These are phyloP conservation scores for Carapus acus DNA, from an alignment of 2,797 vertebrate genomes.

Conservation along the genomic window DNA sequence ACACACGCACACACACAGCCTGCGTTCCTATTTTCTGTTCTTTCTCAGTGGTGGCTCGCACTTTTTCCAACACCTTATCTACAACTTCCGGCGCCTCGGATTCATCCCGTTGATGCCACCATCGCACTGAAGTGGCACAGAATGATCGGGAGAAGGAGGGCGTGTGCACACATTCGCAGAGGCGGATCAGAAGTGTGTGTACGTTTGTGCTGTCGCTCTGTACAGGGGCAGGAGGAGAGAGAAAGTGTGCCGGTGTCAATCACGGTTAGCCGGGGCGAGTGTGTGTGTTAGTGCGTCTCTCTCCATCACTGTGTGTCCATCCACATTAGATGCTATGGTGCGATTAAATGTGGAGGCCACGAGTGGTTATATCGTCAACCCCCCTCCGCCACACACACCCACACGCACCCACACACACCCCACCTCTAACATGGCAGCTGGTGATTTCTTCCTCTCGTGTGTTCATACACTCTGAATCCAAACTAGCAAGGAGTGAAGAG, in stretches of 20 bases:
- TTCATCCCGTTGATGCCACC: too few species aligned
- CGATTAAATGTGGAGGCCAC: slow-evolving; percentile 62
- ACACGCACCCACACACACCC: too few species aligned
- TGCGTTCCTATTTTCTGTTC: too few species aligned
- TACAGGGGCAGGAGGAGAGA: slow-evolving; percentile 26
- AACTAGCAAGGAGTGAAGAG: slow-evolving; percentile 54
- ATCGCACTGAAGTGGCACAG: too few species aligned
- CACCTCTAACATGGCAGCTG: too few species aligned
- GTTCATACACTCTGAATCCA: slow-evolving; percentile 7
- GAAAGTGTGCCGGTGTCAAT: slow-evolving; percentile 36
- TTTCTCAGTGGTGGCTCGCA: too few species aligned
- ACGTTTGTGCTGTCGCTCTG: slow-evolving; percentile 4
- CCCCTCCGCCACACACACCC: too few species aligned
- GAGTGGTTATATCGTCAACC: slow-evolving; percentile 68
- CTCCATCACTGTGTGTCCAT: slow-evolving; percentile 63
- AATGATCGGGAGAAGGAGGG: neutral
- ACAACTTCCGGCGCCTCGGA: too few species aligned
- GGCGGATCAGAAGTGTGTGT: neutral
- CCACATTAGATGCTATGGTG: slow-evolving; percentile 64
- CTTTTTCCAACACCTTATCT: too few species aligned
- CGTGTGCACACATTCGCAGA: too few species aligned
- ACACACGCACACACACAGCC: too few species aligned
- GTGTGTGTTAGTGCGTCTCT: slow-evolving; percentile 61
- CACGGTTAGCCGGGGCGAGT: slow-evolving; percentile 56
- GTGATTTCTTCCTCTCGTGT: slow-evolving; percentile 54